Percentiles rank a stretch among this genome's conserved stretches.
Conservation (phyloP, 2,113 vertebrate genomes). For the Eleginops maclovinus region DNA sequence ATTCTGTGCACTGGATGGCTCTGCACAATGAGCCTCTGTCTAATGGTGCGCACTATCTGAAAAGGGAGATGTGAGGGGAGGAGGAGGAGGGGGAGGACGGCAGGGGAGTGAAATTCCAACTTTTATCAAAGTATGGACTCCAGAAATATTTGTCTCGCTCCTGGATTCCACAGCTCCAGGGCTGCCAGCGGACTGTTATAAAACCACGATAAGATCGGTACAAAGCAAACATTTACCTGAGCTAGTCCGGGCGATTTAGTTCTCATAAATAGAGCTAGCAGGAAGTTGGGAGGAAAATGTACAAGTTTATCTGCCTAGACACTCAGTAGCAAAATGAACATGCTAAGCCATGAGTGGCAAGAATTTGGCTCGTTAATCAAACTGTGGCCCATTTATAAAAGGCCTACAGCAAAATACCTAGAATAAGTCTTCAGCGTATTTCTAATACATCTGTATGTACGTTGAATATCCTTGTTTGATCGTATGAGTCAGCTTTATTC, state of each 20-base stretch:
- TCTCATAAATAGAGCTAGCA: slow-evolving; percentile 9
- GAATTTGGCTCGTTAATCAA: too few species aligned
- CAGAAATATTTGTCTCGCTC: slow-evolving; percentile 55
- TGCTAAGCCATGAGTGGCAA: too few species aligned
- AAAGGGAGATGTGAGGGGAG: slow-evolving; percentile 44
- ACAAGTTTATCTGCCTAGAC: background rate
- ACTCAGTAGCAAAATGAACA: background rate
- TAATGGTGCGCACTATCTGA: slow-evolving; percentile 46
- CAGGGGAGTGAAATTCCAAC: slow-evolving; percentile 61
- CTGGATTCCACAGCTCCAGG: slow-evolving; percentile 50
- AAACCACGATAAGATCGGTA: slow-evolving; percentile 46
- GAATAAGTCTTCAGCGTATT: too few species aligned
- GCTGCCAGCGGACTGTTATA: background rate
- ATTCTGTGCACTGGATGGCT: slow-evolving; percentile 38
- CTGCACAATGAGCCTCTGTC: slow-evolving; percentile 78
- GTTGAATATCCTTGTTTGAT: too few species aligned
- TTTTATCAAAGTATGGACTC: slow-evolving; percentile 70
- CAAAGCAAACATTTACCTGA: slow-evolving; percentile 55
- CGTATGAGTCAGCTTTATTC: too few species aligned
- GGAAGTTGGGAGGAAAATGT: background rate
- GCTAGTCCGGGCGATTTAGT: background rate
- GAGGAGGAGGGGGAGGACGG: slow-evolving; percentile 5
- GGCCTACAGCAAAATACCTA: too few species aligned
- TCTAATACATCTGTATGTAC: too few species aligned
- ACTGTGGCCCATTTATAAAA: too few species aligned